Percentiles rank a stretch among this genome's conserved stretches.
Evolutionary conservation across 2,113 vertebrate genomes (phyloP).

Genomic region (mouse (Mus musculus)): DNA sequence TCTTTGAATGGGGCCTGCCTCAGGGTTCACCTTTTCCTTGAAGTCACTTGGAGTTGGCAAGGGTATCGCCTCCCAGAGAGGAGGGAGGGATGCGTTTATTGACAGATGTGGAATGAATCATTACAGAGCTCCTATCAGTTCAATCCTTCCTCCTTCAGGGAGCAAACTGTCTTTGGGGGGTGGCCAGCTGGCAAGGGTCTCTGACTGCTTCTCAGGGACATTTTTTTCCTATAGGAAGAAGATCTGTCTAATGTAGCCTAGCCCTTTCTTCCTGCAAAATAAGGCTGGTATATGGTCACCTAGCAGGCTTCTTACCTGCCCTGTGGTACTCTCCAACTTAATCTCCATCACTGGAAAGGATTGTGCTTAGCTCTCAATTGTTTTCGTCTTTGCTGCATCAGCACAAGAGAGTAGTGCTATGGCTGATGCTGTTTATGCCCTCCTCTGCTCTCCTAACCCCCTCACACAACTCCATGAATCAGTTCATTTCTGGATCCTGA

Average conservation of each 20-base stretch:
- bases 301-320: background rate
- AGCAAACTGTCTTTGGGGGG: background rate
- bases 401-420: background rate
- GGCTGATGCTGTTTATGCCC: too few species aligned
- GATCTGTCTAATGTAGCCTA: too few species aligned
- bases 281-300: background rate
- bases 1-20: background rate
- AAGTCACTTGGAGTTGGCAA: background rate
- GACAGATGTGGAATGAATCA: background rate
- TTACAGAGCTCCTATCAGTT: background rate
- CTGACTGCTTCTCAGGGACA: too few species aligned
- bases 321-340: background rate
- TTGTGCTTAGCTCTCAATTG: background rate
- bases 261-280: background rate
- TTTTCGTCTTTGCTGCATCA: background rate
- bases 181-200: fast-evolving
- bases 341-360: background rate
- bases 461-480: too few species aligned
- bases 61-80: background rate
- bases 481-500: background rate
- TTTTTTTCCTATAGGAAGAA: background rate
- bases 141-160: background rate
- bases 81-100: background rate
- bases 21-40: background rate
- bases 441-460: background rate